Percentiles rank a stretch among this genome's conserved stretches.
These are phyloP conservation scores for Tigriopus japonicus DNA, from an alignment of 1,140 invertebrate genomes.

Conservation along the genomic window DNA sequence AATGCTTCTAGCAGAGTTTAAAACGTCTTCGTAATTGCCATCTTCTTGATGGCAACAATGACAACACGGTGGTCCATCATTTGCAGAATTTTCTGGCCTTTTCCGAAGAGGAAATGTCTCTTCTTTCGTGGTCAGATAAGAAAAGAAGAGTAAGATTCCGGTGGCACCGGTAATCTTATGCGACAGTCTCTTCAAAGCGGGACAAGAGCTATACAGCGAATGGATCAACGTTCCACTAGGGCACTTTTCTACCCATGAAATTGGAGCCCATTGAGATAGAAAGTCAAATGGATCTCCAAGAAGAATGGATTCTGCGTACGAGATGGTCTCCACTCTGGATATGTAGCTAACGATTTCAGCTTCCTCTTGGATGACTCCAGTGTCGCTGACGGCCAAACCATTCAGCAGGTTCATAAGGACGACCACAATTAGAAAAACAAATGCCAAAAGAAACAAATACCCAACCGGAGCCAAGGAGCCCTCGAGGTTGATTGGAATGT, in stretches of 20 bases:
- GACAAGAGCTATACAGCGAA: neutral
- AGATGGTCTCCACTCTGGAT: conserved; percentile 42
- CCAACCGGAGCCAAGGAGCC: conserved; percentile 14
- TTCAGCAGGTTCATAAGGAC: conserved; percentile 23
- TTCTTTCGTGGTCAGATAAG: no score
- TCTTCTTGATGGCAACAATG: no score
- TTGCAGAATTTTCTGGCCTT: no score
- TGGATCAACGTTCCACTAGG: neutral
- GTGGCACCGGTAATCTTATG: no score
- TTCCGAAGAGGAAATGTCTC: no score
- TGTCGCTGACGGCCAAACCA: conserved; percentile 22
- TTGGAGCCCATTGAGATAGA: neutral
- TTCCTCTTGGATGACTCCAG: conserved; percentile 16
- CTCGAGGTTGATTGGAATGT: conserved; percentile 7
- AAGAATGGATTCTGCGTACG: conserved; percentile 47
- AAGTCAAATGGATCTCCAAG: conserved; percentile 26
- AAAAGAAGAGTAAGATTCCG: no score
- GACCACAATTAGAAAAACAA: conserved; percentile 21
- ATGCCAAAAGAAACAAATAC: conserved; percentile 25
- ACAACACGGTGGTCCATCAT: no score
- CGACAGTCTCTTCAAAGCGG: no score
- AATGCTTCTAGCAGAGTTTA: no score
- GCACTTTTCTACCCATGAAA: neutral
- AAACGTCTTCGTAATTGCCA: no score
- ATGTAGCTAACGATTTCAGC: conserved; percentile 41